Evolutionary conservation across 2,113 vertebrate genomes (phyloP).

Genomic region (Mastomys natalensis): DNA sequence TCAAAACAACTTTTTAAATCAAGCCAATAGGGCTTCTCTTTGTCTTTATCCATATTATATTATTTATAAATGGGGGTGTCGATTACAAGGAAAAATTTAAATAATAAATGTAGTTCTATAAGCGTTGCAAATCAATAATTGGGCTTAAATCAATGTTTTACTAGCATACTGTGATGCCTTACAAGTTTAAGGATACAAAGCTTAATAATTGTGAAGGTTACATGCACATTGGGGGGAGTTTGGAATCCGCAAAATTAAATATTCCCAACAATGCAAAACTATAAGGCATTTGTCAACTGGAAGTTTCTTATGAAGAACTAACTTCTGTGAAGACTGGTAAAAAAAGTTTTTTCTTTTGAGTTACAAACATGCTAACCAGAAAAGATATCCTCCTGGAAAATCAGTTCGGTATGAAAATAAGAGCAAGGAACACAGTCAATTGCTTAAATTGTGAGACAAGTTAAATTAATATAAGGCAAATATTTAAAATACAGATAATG

Average conservation of each 20-base stretch:
- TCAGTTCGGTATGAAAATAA: background rate
- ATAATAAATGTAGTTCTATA: no score
- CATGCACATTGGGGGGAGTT: background rate
- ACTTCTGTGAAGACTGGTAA: background rate
- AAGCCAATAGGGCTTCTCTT: background rate
- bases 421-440: background rate
- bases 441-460: background rate
- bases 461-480: conserved; percentile 35
- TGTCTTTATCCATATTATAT: background rate
- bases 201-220: background rate
- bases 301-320: background rate
- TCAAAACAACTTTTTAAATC: background rate
- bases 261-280: background rate
- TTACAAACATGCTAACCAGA: background rate
- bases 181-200: background rate
- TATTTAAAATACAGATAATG: conserved; percentile 25
- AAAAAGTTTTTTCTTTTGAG: background rate
- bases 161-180: background rate
- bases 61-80: background rate
- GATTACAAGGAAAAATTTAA: background rate
- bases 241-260: background rate
- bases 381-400: conserved; percentile 41
- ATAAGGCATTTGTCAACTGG: background rate
- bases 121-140: no score
- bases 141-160: background rate